Conservation (phyloP, 2,888 invertebrate species). For the Leptopilina drosophilae region DNA sequence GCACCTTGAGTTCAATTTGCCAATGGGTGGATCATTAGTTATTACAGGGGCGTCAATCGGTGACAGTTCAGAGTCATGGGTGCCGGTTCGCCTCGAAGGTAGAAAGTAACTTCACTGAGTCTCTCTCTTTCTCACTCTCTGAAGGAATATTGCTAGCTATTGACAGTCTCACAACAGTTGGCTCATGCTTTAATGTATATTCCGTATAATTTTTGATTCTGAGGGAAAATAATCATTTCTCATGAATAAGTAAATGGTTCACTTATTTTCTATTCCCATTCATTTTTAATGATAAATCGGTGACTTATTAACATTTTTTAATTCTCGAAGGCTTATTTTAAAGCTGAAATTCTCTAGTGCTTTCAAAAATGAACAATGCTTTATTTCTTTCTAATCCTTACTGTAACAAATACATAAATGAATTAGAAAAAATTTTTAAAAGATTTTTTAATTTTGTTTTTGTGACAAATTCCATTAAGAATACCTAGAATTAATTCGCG, state of each 20-base stretch:
- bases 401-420: too few species aligned
- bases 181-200: neutral
- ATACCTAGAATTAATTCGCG: too few species aligned
- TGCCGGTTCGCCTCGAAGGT: conserved; percentile 59
- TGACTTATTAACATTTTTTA: too few species aligned
- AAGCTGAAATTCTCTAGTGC: too few species aligned
- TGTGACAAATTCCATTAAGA: too few species aligned
- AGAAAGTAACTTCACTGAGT: conserved; percentile 54
- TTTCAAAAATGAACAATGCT: too few species aligned
- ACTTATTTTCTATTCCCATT: neutral
- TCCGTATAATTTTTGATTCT: neutral
- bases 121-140: neutral
- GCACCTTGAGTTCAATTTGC: conserved; percentile 15
- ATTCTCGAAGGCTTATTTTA: too few species aligned
- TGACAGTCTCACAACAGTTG: conserved; percentile 28
- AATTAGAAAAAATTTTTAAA: too few species aligned
- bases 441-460: too few species aligned
- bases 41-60: conserved; percentile 25
- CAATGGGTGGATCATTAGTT: conserved; percentile 25
- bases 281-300: too few species aligned
- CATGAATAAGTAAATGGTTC: conserved; percentile 9
- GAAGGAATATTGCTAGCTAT: conserved; percentile 24
- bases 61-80: conserved; percentile 17
- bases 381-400: too few species aligned
- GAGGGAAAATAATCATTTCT: neutral